phyloP scores from a whole-genome alignment of 2,888 invertebrate genomes.

The Tenthredo livida region DNA sequence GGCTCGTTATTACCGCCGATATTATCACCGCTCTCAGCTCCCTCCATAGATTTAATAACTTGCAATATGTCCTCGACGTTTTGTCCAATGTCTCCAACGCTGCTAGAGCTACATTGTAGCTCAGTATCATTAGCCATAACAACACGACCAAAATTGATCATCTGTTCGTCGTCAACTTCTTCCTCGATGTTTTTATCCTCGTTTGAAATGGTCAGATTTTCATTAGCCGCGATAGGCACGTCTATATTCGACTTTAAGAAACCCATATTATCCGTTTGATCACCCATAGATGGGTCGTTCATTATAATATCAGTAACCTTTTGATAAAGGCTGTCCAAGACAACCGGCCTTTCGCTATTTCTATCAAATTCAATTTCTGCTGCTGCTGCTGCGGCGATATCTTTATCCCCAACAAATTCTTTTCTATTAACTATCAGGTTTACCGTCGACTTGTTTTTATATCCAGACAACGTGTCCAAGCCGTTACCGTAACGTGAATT shows the following conservation, averaged over 20 bases:
- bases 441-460: conserved; percentile 66
- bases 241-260: conserved; percentile 74
- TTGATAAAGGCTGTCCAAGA: conserved; percentile 73
- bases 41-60: conserved; percentile 88
- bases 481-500: conserved; percentile 75
- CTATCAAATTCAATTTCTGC: neutral
- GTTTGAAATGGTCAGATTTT: conserved; percentile 56
- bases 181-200: conserved; percentile 62
- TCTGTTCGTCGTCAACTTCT: conserved; percentile 67
- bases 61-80: conserved; percentile 86
- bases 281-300: conserved; percentile 77
- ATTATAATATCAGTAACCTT: conserved; percentile 75
- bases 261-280: conserved; percentile 77
- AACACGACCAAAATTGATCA: conserved; percentile 69
- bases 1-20: conserved; percentile 62
- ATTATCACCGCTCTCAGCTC: conserved; percentile 73
- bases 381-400: neutral
- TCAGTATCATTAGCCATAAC: conserved; percentile 59
- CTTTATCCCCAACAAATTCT: conserved; percentile 60
- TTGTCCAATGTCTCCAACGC: conserved; percentile 81
- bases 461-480: conserved; percentile 73
- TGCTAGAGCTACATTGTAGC: conserved; percentile 72
- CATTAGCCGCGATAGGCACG: conserved; percentile 66
- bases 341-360: conserved; percentile 74
- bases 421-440: conserved; percentile 67